Conservation (phyloP, 2,888 invertebrate species). For the Lamellibrachia columna region DNA sequence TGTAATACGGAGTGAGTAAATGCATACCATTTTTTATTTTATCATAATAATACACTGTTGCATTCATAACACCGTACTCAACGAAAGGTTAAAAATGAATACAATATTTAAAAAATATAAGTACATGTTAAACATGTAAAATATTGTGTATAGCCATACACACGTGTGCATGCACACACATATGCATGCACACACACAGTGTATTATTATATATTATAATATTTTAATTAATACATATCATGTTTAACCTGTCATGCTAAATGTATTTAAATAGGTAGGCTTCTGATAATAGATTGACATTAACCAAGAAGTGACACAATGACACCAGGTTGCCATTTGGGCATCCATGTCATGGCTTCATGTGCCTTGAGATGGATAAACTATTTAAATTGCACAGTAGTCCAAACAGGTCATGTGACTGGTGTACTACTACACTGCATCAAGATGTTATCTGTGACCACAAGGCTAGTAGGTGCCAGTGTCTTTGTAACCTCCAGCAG, state of each 20-base stretch:
- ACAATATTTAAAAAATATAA: too few species aligned
- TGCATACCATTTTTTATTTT: too few species aligned
- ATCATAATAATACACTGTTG: too few species aligned
- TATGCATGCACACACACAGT: background rate
- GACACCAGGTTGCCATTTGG: background rate
- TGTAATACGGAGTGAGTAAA: too few species aligned
- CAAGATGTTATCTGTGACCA: slow-evolving; percentile 1
- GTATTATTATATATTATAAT: background rate
- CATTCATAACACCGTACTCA: too few species aligned
- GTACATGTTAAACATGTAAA: background rate
- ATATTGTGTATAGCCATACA: background rate
- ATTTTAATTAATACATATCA: background rate
- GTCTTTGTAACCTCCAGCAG: background rate
- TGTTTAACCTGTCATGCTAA: background rate
- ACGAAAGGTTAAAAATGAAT: too few species aligned
- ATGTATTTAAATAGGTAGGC: background rate
- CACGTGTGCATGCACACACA: background rate
- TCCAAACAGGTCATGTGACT: background rate
- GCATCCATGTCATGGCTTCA: background rate
- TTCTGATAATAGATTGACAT: background rate
- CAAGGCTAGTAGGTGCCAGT: background rate
- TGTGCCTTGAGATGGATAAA: background rate
- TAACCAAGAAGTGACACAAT: background rate
- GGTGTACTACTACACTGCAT: background rate
- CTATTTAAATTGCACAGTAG: background rate